phyloP scores from a whole-genome alignment of 2,113 vertebrate species.

The Strigops habroptila region DNA sequence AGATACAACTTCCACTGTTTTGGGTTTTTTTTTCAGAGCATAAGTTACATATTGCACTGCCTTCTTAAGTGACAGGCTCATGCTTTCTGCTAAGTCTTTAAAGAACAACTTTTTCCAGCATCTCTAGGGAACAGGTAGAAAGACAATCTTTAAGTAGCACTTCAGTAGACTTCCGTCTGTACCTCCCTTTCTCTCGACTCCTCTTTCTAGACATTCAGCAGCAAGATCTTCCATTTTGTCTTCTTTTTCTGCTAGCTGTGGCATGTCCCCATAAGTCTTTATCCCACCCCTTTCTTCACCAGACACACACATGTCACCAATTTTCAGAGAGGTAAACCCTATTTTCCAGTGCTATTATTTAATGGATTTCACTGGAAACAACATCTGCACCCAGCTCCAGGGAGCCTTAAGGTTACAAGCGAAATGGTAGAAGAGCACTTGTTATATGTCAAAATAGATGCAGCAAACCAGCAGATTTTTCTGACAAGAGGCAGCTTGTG shows the following conservation, averaged over 20 bases:
- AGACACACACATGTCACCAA: background rate
- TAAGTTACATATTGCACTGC: background rate
- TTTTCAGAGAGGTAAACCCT: background rate
- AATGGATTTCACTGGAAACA: background rate
- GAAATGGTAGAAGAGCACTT: background rate
- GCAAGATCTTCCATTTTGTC: background rate
- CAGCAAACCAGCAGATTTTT: background rate
- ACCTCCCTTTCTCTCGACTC: background rate
- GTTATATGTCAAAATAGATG: background rate
- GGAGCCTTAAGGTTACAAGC: background rate
- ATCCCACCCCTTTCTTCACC: background rate
- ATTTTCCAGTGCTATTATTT: background rate
- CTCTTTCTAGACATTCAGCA: background rate
- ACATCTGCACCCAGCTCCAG: background rate
- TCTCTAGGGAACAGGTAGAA: background rate
- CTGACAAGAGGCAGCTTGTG: background rate
- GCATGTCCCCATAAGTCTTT: background rate
- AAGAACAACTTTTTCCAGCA: background rate
- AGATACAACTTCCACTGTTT: background rate
- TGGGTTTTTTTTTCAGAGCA: background rate
- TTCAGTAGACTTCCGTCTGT: background rate
- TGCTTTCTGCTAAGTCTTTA: background rate
- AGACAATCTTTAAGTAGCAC: background rate
- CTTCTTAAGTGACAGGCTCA: background rate
- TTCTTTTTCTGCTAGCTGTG: background rate